Evolutionary conservation across 2,113 vertebrate species (phyloP).

Genomic region (Laticauda colubrina): DNA sequence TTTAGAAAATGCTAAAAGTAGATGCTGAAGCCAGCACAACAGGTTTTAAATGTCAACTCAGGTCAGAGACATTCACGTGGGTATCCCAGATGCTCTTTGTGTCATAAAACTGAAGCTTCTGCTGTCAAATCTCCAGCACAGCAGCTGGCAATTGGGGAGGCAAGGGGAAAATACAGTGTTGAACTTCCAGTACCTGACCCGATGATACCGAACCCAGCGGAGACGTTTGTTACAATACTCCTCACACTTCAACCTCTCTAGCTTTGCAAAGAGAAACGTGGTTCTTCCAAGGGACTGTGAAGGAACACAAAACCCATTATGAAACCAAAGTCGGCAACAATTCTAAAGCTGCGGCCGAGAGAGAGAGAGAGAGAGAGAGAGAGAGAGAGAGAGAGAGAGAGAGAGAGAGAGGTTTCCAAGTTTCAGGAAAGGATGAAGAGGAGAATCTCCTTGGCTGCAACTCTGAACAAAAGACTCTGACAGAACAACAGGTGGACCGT

Average conservation of each 20-base stretch:
- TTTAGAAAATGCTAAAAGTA: neutral
- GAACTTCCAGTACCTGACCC: neutral
- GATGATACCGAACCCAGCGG: neutral
- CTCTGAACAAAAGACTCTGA: neutral
- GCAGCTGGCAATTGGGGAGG: neutral
- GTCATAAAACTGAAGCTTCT: neutral
- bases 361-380: neutral
- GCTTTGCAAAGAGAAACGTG: neutral
- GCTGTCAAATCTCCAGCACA: neutral
- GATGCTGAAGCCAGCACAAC: neutral
- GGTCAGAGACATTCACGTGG: neutral
- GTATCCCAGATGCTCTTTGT: neutral
- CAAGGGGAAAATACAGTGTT: neutral
- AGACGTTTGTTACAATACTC: neutral
- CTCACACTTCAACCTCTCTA: neutral
- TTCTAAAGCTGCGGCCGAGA: neutral
- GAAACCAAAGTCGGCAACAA: neutral
- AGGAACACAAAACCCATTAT: neutral
- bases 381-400: neutral
- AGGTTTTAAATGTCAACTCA: neutral
- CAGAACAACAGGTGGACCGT: neutral
- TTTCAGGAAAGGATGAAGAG: neutral
- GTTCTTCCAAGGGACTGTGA: neutral
- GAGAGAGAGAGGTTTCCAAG: neutral
- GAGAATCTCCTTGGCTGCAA: neutral